A percentile compares a stretch with the other conserved stretches of the same genome.
phyloP scores from a whole-genome alignment of 2,888 invertebrate genomes.

The Stenodema calcarata region DNA sequence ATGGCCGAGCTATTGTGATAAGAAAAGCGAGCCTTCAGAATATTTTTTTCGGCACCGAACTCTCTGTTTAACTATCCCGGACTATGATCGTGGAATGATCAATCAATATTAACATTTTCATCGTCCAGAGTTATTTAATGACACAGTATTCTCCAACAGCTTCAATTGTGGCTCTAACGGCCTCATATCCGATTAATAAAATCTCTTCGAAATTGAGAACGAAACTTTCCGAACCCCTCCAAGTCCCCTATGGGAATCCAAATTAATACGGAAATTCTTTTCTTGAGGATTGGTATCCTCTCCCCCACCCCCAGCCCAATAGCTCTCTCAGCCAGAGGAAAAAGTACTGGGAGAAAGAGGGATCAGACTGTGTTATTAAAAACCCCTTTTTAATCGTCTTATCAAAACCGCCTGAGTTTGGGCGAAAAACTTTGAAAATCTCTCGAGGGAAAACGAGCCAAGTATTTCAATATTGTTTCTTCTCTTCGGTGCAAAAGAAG shows the following conservation, averaged over 20 bases:
- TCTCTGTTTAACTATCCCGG: no score
- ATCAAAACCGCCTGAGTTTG: slow-evolving; percentile 40
- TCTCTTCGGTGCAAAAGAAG: neutral
- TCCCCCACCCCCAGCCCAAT: neutral
- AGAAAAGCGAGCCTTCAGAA: neutral
- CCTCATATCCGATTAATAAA: neutral
- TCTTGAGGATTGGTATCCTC: neutral
- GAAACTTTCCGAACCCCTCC: neutral
- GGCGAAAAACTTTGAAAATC: slow-evolving; percentile 23
- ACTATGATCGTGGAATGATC: no score
- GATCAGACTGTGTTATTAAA: slow-evolving; percentile 14
- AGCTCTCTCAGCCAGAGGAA: neutral
- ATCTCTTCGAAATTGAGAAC: neutral
- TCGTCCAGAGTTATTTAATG: no score
- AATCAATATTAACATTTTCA: no score
- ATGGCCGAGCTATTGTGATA: neutral
- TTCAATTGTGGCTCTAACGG: no score
- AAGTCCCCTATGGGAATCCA: neutral
- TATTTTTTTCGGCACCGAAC: no score
- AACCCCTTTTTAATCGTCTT: slow-evolving; percentile 42
- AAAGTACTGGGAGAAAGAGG: neutral
- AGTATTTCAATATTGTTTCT: slow-evolving; percentile 46
- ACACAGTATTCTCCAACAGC: no score
- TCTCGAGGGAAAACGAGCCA: neutral
- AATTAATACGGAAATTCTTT: slow-evolving; percentile 25